phyloP scores from a whole-genome alignment of 2,113 vertebrate genomes.

The Scalopus aquaticus region DNA sequence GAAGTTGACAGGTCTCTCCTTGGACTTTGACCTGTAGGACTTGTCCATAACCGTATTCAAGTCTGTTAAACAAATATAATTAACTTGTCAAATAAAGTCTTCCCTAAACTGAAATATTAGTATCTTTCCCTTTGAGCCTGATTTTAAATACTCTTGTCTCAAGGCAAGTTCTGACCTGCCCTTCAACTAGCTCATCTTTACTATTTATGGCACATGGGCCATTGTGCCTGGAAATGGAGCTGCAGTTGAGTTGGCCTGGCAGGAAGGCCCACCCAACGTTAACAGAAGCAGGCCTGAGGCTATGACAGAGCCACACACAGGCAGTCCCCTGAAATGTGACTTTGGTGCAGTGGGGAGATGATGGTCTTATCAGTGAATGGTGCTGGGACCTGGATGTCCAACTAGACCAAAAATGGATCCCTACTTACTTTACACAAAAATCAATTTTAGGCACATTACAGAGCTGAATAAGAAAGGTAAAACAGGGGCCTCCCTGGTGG shows the following conservation, averaged over 20 bases:
- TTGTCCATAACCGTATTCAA: not conserved
- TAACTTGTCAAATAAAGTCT: not conserved
- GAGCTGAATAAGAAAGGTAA: not conserved
- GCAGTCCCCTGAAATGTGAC: not conserved
- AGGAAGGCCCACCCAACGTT: not conserved
- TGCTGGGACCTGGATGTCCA: not conserved
- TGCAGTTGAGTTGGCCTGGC: not conserved
- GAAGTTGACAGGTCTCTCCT: not conserved
- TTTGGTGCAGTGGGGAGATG: not conserved
- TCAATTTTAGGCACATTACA: not conserved
- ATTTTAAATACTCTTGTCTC: conserved; percentile 8
- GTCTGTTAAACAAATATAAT: not conserved
- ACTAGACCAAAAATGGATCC: not conserved
- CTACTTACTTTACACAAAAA: not conserved
- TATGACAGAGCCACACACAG: not conserved
- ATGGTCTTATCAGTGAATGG: not conserved
- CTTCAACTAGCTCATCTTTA: not conserved
- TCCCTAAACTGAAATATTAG: conserved; percentile 13
- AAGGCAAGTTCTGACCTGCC: not conserved
- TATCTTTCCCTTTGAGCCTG: not conserved
- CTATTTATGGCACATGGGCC: not conserved
- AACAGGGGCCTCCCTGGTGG: no score
- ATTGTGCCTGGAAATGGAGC: not conserved
- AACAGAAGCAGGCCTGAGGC: not conserved
- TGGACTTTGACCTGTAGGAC: not conserved